Conservation (phyloP, 2,888 invertebrate species). For the Iselma pallidipennis region DNA sequence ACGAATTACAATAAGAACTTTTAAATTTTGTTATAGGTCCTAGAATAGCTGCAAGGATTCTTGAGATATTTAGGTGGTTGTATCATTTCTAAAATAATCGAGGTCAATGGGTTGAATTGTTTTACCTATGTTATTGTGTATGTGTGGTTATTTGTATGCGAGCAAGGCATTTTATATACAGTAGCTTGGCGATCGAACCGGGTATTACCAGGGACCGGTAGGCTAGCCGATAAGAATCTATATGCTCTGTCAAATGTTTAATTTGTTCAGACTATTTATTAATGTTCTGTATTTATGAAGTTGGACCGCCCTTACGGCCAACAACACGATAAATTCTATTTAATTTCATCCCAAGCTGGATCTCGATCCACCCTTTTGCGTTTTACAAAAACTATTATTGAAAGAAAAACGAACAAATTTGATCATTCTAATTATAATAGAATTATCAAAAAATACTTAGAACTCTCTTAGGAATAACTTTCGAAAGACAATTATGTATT, state of each 20-base stretch:
- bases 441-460: too few species aligned
- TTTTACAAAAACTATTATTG: too few species aligned
- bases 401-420: too few species aligned
- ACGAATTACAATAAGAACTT: not conserved
- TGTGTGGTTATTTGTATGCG: too few species aligned
- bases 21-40: not conserved
- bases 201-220: slow-evolving; percentile 44
- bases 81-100: slow-evolving; percentile 21
- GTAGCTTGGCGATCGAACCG: slow-evolving; percentile 38
- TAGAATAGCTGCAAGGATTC: not conserved
- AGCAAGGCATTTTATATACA: too few species aligned
- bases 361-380: too few species aligned
- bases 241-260: slow-evolving; percentile 51
- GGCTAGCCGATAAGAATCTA: slow-evolving; percentile 48
- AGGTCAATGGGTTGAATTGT: slow-evolving; percentile 26
- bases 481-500: slow-evolving; percentile 36
- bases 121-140: too few species aligned
- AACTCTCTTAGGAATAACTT: too few species aligned
- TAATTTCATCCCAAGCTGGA: slow-evolving; percentile 34
- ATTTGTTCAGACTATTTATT: slow-evolving; percentile 52
- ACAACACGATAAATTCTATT: slow-evolving; percentile 42
- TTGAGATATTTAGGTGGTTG: not conserved
- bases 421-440: slow-evolving; percentile 15
- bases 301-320: slow-evolving; percentile 42
- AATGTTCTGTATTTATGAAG: slow-evolving; percentile 49